Percentiles rank a stretch among this genome's conserved stretches.
These are phyloP conservation scores for Cichladusa arquata DNA, from an alignment of 2,113 vertebrate genomes.

Conservation along the genomic window DNA sequence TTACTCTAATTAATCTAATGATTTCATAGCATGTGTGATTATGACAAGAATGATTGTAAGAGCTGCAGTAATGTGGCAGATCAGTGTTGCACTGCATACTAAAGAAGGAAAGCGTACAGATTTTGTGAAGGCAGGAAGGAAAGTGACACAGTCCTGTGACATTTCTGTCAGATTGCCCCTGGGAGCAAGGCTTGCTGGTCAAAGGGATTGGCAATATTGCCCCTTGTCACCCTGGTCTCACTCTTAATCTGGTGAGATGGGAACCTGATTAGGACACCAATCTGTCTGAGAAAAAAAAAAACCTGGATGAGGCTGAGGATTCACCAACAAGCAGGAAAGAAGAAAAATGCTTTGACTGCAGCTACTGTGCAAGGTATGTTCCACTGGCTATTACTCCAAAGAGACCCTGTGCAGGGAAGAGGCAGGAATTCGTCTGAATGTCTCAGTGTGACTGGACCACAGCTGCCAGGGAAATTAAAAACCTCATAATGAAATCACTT, in stretches of 20 bases:
- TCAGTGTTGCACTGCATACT: neutral
- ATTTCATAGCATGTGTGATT: neutral
- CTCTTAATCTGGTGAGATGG: neutral
- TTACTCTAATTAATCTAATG: neutral
- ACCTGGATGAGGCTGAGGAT: neutral
- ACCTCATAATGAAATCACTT: neutral
- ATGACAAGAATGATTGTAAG: neutral
- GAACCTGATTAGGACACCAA: neutral
- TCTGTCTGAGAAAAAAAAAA: neutral
- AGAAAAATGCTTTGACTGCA: neutral
- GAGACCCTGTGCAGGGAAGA: neutral
- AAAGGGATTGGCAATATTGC: neutral
- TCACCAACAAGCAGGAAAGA: neutral
- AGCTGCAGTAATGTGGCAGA: neutral
- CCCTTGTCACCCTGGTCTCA: neutral
- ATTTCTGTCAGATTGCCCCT: neutral
- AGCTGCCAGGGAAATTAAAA: neutral
- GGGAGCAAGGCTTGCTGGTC: neutral
- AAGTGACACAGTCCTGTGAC: neutral
- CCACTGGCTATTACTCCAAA: neutral
- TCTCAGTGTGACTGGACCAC: neutral
- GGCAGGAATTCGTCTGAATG: neutral
- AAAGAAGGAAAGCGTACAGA: neutral
- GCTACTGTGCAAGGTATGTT: fast-evolving
- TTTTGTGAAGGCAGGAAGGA: neutral